Evolutionary conservation across 2,888 invertebrate genomes (phyloP).

Genomic region (Cheilosia grossa): DNA sequence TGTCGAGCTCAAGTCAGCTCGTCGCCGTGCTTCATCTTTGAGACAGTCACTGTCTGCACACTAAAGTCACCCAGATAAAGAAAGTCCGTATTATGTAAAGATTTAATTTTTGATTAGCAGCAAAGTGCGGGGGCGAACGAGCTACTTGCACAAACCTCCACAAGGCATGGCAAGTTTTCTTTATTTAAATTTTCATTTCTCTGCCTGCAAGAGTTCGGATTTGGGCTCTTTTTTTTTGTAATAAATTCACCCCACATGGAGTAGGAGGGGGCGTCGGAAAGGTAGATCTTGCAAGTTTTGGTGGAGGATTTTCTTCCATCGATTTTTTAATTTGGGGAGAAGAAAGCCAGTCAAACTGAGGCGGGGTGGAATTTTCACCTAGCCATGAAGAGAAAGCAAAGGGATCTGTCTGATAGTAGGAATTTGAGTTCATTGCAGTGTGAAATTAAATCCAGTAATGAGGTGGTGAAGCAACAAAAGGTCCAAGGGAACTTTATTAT

Average conservation of each 20-base stretch:
- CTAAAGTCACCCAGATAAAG: constrained; percentile 52
- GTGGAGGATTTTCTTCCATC: neutral
- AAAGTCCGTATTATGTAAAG: constrained; percentile 57
- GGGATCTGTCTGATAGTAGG: neutral
- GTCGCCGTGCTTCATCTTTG: constrained; percentile 25
- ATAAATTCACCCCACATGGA: neutral
- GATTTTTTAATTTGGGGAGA: neutral
- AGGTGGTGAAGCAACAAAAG: constrained; percentile 2
- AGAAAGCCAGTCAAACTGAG: neutral
- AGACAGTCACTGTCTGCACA: constrained; percentile 13
- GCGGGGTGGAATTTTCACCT: neutral
- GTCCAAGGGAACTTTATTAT: neutral
- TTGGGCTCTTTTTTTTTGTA: neutral
- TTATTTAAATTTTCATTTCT: neutral
- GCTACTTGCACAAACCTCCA: neutral
- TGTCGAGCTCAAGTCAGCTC: constrained; percentile 39
- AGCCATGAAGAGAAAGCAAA: neutral
- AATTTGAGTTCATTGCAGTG: constrained; percentile 14
- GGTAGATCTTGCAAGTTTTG: constrained; percentile 3
- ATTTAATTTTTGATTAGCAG: constrained; percentile 67
- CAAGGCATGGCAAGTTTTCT: neutral
- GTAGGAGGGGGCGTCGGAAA: neutral
- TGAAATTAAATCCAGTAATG: constrained; percentile 30
- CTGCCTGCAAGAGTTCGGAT: too few species aligned
- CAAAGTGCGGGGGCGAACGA: neutral